Evolutionary conservation across 2,113 vertebrate species (phyloP).

Genomic region (Petromus typicus): DNA sequence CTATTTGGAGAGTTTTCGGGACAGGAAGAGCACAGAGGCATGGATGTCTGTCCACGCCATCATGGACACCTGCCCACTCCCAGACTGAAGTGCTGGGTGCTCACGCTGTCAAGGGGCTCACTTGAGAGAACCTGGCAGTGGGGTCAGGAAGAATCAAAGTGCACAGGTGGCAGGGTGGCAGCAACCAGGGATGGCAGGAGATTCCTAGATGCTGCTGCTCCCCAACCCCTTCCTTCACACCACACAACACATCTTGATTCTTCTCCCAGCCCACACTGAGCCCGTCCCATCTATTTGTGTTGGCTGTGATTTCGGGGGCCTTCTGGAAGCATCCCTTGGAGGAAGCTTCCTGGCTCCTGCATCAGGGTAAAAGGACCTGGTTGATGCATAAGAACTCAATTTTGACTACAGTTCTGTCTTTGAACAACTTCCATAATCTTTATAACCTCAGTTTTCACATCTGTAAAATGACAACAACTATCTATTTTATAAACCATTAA

Average conservation of each 20-base stretch:
- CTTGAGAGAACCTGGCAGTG: not conserved
- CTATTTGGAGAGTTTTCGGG: not conserved
- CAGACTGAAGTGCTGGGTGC: not conserved
- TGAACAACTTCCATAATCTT: not conserved
- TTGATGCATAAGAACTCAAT: not conserved
- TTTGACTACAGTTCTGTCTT: not conserved
- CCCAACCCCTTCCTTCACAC: too few relatives aligned
- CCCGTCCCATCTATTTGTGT: not conserved
- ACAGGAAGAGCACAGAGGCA: not conserved
- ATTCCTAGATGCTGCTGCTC: not conserved
- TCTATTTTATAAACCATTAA: not conserved
- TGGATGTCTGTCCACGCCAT: not conserved
- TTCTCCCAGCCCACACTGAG: not conserved
- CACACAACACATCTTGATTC: too few relatives aligned
- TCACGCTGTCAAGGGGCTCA: not conserved
- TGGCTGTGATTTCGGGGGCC: not conserved
- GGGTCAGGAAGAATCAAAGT: too few relatives aligned
- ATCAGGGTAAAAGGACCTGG: not conserved
- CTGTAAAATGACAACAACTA: not conserved
- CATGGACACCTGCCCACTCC: not conserved
- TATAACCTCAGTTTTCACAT: constrained; percentile 5
- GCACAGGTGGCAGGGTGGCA: accelerated
- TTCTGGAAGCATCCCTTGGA: not conserved
- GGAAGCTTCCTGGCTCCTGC: not conserved
- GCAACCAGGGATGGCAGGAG: accelerated